phyloP scores from a whole-genome alignment of 2,797 vertebrate genomes.

The Enteromius paludinosus region DNA sequence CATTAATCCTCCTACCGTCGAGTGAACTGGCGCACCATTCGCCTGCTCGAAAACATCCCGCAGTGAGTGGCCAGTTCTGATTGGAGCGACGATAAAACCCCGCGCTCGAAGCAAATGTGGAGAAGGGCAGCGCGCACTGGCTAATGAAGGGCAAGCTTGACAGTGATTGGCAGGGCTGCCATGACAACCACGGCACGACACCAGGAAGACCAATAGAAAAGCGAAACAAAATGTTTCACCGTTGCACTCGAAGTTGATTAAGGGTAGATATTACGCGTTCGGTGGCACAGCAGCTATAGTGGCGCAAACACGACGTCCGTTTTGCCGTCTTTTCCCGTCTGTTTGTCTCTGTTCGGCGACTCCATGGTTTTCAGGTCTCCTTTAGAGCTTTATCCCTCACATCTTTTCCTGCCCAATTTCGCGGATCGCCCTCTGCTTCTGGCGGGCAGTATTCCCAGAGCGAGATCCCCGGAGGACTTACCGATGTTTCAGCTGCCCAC shows the following conservation, averaged over 20 bases:
- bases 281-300: conserved; percentile 81
- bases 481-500: conserved; percentile 90
- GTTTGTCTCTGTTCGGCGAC: conserved; percentile 74
- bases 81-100: conserved; percentile 60
- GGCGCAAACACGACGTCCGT: conserved; percentile 70
- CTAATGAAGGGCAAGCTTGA: conserved; percentile 85
- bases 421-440: conserved; percentile 83
- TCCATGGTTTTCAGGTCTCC: conserved; percentile 97
- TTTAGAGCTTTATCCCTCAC: conserved; percentile 90
- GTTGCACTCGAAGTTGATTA: conserved; percentile 86
- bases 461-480: conserved; percentile 85
- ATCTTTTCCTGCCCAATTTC: conserved; percentile 91
- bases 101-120: conserved; percentile 72
- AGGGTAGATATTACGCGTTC: conserved; percentile 86
- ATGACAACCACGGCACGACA: conserved; percentile 89
- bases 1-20: conserved; percentile 78
- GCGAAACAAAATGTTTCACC: conserved; percentile 88
- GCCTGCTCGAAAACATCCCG: conserved; percentile 66
- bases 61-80: conserved; percentile 53
- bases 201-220: conserved; percentile 91
- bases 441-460: conserved; percentile 79
- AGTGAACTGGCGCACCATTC: conserved; percentile 74
- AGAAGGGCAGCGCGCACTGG: conserved; percentile 82
- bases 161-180: conserved; percentile 92
- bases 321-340: conserved; percentile 63